These are phyloP conservation scores for Aplodontia rufa DNA, from an alignment of 2,113 vertebrate genomes.

Conservation along the genomic window DNA sequence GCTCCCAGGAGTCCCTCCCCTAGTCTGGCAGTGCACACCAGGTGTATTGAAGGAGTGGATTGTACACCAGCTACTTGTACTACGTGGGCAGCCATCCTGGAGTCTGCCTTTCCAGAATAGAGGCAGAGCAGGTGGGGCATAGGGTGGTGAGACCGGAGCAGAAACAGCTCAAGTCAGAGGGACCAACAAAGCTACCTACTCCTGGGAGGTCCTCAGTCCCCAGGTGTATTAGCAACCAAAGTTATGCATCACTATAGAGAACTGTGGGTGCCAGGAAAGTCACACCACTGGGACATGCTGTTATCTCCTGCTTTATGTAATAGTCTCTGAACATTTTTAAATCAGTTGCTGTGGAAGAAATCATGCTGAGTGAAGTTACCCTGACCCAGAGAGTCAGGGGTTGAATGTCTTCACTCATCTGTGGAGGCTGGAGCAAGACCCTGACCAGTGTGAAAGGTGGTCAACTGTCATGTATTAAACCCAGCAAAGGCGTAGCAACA, in stretches of 20 bases:
- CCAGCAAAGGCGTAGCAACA: too few relatives aligned
- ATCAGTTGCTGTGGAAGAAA: conserved; percentile 18
- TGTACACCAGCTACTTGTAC: too few relatives aligned
- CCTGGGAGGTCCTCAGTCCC: too few relatives aligned
- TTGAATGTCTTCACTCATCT: too few relatives aligned
- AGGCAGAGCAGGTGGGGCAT: neutral
- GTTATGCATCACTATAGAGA: neutral
- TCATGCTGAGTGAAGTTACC: too few relatives aligned
- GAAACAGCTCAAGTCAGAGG: neutral
- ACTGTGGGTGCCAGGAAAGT: neutral
- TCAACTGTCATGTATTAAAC: too few relatives aligned
- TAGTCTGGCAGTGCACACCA: neutral
- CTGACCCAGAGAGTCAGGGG: too few relatives aligned
- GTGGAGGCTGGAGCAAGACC: too few relatives aligned
- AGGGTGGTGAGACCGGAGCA: neutral
- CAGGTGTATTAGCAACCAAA: fast-evolving
- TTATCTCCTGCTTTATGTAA: neutral
- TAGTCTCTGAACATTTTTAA: neutral
- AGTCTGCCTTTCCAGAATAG: neutral
- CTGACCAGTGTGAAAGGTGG: too few relatives aligned
- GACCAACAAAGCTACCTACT: neutral
- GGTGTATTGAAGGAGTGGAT: too few relatives aligned
- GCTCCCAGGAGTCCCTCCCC: neutral
- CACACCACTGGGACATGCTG: neutral
- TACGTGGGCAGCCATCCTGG: neutral